A percentile compares a stretch with the other conserved stretches of the same genome.
Conservation (phyloP, 2,888 invertebrate species). For the Tenthredo livida region DNA sequence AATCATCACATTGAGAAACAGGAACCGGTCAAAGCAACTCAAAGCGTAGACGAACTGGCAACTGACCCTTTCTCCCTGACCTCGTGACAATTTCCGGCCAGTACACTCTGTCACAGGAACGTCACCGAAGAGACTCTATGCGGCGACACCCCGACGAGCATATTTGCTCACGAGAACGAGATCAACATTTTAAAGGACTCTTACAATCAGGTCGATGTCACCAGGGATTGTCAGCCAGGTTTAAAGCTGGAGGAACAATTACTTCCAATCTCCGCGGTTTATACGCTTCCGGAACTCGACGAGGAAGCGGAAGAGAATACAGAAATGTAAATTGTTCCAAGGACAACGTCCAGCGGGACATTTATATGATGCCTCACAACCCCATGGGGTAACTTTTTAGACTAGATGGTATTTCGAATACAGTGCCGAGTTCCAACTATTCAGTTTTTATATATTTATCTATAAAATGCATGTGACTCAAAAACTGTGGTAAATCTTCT, state of each 20-base stretch:
- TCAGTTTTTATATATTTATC: constrained; percentile 14
- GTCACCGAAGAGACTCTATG: constrained; percentile 74
- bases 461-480: constrained; percentile 17
- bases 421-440: constrained; percentile 10
- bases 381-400: not conserved
- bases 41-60: constrained; percentile 84
- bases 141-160: constrained; percentile 72
- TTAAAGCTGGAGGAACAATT: constrained; percentile 75
- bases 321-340: constrained; percentile 70
- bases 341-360: constrained; percentile 4
- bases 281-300: constrained; percentile 75
- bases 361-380: not conserved
- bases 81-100: constrained; percentile 86
- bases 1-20: constrained; percentile 84
- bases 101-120: constrained; percentile 74
- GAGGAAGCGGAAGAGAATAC: constrained; percentile 76
- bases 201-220: constrained; percentile 76
- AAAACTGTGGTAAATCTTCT: constrained; percentile 2
- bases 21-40: constrained; percentile 83
- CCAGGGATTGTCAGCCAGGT: constrained; percentile 76
- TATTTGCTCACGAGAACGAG: constrained; percentile 76
- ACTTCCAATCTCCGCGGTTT: constrained; percentile 71
- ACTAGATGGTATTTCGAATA: not conserved
- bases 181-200: constrained; percentile 76
- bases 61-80: constrained; percentile 85